These are phyloP conservation scores for Tragopan temminckii DNA, from an alignment of 2,797 vertebrate genomes.

Conservation along the genomic window DNA sequence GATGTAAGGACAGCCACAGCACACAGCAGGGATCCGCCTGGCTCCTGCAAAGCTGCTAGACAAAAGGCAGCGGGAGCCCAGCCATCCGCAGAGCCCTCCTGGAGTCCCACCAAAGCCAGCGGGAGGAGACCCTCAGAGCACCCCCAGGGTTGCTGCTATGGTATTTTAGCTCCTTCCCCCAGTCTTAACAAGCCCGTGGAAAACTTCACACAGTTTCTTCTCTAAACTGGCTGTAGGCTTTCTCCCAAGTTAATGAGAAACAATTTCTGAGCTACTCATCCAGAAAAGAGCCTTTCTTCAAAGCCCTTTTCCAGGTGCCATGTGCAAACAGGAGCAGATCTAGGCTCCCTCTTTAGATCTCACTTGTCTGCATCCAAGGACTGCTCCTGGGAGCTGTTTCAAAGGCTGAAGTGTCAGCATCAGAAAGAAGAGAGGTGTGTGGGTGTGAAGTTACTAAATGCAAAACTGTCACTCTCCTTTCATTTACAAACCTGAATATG, in stretches of 20 bases:
- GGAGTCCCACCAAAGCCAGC: neutral
- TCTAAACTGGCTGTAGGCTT: constrained; percentile 42
- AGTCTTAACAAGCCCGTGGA: neutral
- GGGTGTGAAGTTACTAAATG: constrained; percentile 80
- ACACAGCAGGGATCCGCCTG: neutral
- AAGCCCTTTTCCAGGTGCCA: constrained; percentile 70
- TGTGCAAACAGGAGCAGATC: constrained; percentile 56
- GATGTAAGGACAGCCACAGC: neutral
- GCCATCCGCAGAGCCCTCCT: neutral
- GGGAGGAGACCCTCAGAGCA: neutral
- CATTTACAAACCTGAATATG: constrained; percentile 81
- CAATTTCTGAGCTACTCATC: constrained; percentile 45
- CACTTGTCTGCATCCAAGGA: constrained; percentile 59
- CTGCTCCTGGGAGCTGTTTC: constrained; percentile 77
- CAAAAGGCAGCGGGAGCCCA: neutral
- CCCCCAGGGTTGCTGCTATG: rapidly evolving
- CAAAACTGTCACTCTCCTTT: constrained; percentile 80
- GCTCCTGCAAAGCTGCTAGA: rapidly evolving
- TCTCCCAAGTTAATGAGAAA: constrained; percentile 46
- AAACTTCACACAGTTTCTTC: neutral
- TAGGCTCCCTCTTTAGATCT: constrained; percentile 74
- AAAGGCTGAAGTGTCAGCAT: constrained; percentile 80
- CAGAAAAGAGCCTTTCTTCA: constrained; percentile 52
- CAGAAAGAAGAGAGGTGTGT: constrained; percentile 75
- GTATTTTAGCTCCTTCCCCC: neutral